These are phyloP conservation scores for Eudasyphora cyanicolor DNA, from an alignment of 2,888 invertebrate genomes.

Conservation along the genomic window DNA sequence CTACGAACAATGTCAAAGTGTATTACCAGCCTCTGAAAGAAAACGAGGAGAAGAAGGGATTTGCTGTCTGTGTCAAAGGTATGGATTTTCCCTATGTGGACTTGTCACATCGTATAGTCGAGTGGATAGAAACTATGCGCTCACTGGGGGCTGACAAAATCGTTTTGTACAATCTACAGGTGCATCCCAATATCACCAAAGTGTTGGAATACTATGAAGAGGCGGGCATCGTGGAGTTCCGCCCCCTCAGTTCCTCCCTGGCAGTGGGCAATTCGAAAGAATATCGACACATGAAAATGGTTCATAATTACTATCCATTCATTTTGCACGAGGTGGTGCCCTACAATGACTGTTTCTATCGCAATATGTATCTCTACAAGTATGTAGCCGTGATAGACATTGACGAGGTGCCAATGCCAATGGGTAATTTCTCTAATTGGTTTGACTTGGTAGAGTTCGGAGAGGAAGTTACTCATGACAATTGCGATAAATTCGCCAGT, in stretches of 20 bases:
- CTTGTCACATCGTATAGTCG: constrained; percentile 91
- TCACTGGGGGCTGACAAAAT: constrained; percentile 93
- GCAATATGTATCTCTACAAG: constrained; percentile 92
- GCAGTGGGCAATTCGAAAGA: constrained; percentile 93
- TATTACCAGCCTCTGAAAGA: constrained; percentile 82
- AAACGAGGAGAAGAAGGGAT: constrained; percentile 81
- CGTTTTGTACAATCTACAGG: constrained; percentile 91
- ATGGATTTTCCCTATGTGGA: constrained; percentile 94
- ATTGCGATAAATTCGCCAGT: constrained; percentile 82
- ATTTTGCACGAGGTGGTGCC: constrained; percentile 96
- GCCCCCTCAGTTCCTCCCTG: constrained; percentile 90
- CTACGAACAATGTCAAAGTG: constrained; percentile 90
- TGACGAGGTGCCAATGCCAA: constrained; percentile 96
- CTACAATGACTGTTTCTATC: constrained; percentile 97
- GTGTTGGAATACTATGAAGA: constrained; percentile 84
- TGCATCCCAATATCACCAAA: constrained; percentile 93
- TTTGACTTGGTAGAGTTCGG: constrained; percentile 86
- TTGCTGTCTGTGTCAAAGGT: constrained; percentile 95
- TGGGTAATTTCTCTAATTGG: constrained; percentile 85
- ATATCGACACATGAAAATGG: constrained; percentile 91
- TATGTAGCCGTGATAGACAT: constrained; percentile 93
- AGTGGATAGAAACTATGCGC: constrained; percentile 94
- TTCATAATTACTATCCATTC: constrained; percentile 92
- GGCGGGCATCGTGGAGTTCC: constrained; percentile 85
- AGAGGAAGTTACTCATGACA: constrained; percentile 82